Conservation (phyloP, 2,113 vertebrate genomes). For the Hippocampus abdominalis region DNA sequence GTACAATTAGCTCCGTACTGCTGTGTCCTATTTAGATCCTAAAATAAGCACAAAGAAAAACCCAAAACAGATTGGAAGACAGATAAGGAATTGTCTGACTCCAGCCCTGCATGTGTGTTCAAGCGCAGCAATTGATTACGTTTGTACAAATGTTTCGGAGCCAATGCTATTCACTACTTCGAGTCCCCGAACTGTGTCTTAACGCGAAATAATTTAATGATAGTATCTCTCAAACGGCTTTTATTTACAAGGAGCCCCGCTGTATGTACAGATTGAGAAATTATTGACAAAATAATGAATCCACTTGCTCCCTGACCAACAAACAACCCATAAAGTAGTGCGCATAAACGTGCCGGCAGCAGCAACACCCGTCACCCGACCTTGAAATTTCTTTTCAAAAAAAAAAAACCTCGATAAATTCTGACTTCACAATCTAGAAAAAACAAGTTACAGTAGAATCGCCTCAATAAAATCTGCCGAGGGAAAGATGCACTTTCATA, state of each 20-base stretch:
- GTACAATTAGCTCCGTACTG: constrained; percentile 33
- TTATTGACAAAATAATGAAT: background rate
- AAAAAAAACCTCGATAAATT: background rate
- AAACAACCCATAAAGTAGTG: constrained; percentile 6
- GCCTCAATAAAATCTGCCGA: background rate
- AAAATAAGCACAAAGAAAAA: constrained; percentile 27
- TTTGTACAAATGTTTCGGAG: background rate
- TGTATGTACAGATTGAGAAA: background rate
- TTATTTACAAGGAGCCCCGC: background rate
- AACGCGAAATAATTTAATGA: background rate
- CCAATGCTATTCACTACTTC: background rate
- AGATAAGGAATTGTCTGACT: constrained; percentile 24
- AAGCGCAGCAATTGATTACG: constrained; percentile 17
- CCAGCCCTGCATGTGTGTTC: constrained; percentile 5
- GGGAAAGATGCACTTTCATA: constrained; percentile 13
- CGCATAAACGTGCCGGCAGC: background rate
- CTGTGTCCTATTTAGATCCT: constrained; percentile 32
- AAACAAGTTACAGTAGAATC: constrained; percentile 7
- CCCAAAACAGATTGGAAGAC: constrained; percentile 21
- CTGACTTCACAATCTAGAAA: background rate
- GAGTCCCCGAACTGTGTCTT: background rate
- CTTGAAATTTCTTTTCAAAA: background rate
- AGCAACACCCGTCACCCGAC: constrained; percentile 1
- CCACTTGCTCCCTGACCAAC: background rate
- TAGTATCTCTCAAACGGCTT: background rate